phyloP scores from a whole-genome alignment of 1,140 invertebrate genomes.

The Scaptomyza hsui region DNA sequence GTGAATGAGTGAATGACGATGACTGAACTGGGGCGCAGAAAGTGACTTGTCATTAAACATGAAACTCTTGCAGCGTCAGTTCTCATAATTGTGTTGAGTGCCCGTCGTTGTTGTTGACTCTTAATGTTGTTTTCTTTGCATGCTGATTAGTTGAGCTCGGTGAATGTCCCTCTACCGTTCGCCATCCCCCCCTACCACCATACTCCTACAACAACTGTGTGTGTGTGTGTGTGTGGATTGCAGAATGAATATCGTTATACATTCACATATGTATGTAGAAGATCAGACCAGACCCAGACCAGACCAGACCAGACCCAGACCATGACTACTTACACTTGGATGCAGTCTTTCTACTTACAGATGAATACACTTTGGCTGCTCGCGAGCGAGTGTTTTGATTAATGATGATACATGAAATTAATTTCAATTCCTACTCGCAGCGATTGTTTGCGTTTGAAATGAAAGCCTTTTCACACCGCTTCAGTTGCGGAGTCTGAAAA shows the following conservation, averaged over 20 bases:
- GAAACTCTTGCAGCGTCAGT: conserved; percentile 81
- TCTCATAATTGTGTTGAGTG: conserved; percentile 82
- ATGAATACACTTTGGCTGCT: conserved; percentile 51
- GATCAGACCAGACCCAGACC: conserved; percentile 35
- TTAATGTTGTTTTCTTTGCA: conserved; percentile 83
- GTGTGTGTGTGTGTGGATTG: conserved; percentile 52
- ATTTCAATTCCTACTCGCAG: conserved; percentile 75
- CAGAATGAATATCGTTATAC: conserved; percentile 78
- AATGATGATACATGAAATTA: conserved; percentile 83
- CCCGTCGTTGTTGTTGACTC: conserved; percentile 79
- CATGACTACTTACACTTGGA: conserved; percentile 45
- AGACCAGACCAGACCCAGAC: conserved; percentile 38
- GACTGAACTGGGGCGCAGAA: conserved; percentile 78
- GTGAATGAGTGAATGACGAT: conserved; percentile 56
- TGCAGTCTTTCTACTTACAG: conserved; percentile 33
- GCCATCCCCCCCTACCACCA: too few relatives aligned
- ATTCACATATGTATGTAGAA: conserved; percentile 32
- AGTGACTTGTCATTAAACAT: conserved; percentile 81
- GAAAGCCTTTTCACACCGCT: conserved; percentile 78
- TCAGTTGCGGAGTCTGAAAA: conserved; percentile 40
- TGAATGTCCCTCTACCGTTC: conserved; percentile 60
- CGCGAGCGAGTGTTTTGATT: conserved; percentile 75
- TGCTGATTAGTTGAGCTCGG: conserved; percentile 78
- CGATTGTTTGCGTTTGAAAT: conserved; percentile 81
- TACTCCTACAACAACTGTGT: neutral